These are phyloP conservation scores for Cephalopholis sonnerati DNA, from an alignment of 2,113 vertebrate genomes.

Conservation along the genomic window DNA sequence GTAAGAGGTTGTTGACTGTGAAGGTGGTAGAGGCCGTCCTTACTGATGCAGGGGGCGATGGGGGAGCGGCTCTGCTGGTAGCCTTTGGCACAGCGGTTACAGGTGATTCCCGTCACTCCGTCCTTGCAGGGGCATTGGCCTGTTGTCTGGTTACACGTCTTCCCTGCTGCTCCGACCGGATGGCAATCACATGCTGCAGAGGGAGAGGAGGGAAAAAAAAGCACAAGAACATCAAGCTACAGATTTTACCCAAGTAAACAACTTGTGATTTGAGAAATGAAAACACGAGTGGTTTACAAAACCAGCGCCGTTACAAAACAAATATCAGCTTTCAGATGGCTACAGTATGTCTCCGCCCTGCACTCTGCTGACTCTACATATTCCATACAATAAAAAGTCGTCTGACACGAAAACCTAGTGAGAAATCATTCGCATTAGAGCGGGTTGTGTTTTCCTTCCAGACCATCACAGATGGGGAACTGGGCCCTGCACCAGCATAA, in stretches of 20 bases:
- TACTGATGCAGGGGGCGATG: slow-evolving; percentile 99
- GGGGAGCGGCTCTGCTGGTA: slow-evolving; percentile 99
- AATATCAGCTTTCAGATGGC: slow-evolving; percentile 45
- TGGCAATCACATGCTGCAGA: slow-evolving; percentile 96
- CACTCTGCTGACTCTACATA: slow-evolving; percentile 49
- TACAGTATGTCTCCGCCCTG: slow-evolving; percentile 5
- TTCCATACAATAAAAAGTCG: slow-evolving; percentile 53
- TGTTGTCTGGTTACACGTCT: slow-evolving; percentile 99
- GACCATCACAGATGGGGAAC: slow-evolving; percentile 68
- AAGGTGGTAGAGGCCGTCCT: slow-evolving; percentile 58
- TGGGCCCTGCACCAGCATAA: slow-evolving; percentile 65
- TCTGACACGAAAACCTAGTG: slow-evolving; percentile 33
- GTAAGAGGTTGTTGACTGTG: neutral
- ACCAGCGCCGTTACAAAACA: slow-evolving; percentile 15
- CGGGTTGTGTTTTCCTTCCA: slow-evolving; percentile 56
- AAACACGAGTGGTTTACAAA: slow-evolving; percentile 17
- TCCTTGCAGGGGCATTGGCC: slow-evolving; percentile 99
- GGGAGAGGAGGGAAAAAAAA: neutral
- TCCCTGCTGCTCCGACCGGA: slow-evolving; percentile 96
- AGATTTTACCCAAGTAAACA: slow-evolving; percentile 21
- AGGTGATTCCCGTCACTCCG: slow-evolving; percentile 97
- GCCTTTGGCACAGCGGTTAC: slow-evolving; percentile 98
- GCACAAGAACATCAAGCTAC: neutral
- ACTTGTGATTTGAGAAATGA: slow-evolving; percentile 21
- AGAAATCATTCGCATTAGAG: slow-evolving; percentile 54